Base-by-base conservation (phyloP, 2,888 invertebrate genomes). In the Brachypterus glaber region DNA sequence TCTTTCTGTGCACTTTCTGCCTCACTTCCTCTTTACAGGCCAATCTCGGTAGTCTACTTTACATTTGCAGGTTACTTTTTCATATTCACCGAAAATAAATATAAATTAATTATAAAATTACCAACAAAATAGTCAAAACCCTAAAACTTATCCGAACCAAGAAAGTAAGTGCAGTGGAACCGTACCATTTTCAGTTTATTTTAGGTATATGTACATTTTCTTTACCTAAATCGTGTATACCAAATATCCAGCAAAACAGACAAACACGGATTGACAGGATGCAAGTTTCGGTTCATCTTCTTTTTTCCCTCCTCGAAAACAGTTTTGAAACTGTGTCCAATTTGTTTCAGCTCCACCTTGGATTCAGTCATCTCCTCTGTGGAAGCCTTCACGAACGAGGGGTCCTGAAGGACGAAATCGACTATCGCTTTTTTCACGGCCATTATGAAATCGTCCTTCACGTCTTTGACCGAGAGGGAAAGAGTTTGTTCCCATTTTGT, bases 381-480 rank as follows among this genome's bases (percentile, higher is more conserved):
- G 45, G 69, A 66, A 1, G 70, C 66, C 47, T 71, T 72, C 52
- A 70, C 68, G 66, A 73, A 54, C 2, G 71, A 68, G 0, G 85
- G 82, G 65, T 90, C 86, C 54, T 82, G 80, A 3, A 95, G 69
- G 1, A 91, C 89, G 61, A 90, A 95, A 66, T 93, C 92, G 1
- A 95, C 85, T 35, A 88, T 84, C 0, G 91, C 84, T 59, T 90
- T 91, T 59, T 92, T 93, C 58, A 92, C 85, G 44, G 85, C 83
- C 61, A 85, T 74, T 59, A 85, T 75, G 58, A 89, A 95, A 54
- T 90, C 89, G 44, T 87, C 80, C 49, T 82, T 78, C 62, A 89
- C 82, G 60, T 92, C 90, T 39, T 77, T 73, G 0, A 87, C 74
- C 35, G 82, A 75, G 18, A 71, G 62, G 2, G 70, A 64, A 12